Evolutionary conservation across 2,888 invertebrate species (phyloP), one percentile per base, ranked within the genome.

Genomic region (Macrophya annulata): DNA sequence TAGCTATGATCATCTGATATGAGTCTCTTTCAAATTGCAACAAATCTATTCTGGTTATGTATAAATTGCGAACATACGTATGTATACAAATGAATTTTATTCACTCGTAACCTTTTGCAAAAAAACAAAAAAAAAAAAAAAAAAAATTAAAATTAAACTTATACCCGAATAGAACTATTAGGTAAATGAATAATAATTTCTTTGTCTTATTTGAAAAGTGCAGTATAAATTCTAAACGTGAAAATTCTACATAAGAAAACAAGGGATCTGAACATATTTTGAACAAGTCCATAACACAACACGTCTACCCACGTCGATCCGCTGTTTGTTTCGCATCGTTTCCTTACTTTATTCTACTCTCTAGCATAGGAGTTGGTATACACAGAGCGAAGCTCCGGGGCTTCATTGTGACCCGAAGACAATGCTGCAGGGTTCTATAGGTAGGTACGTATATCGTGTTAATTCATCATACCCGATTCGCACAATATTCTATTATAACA

Each of bases 301-400:
- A 17, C 15, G 17, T 37, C 68, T 37, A 68, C 37, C 68, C 68
- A 5, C 37, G 68, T 37, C 68, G 68, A 68, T 68, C 37, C 68
- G 15, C 37, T 37, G 37, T 68, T 68, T 37, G 31, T 68, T 68
- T 68, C 68, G 17, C 37, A 68, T 37, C 68, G 37, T 68, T 68
- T 68, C 68, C 68, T 68, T 37, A 68, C 68, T 68, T 68, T 68
- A 68, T 68, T 68, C 17, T 15, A 68, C 68, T 37, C 15, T 37
- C 68, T 68, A 17, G 55, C n/a, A 31, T 31, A 31, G 55, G 12
- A 48, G 10, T 25, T 25, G 10, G 37, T 1, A n/a, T n/a, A 48
- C 21, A 31, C 9, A 62, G 21, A 21, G 9, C 8, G 2, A 68
- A 37, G 31, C 37, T 37, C 17, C 17, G 68, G 62, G 62, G 62